These are phyloP conservation scores for Lithophane leautieri DNA, from an alignment of 2,888 invertebrate species.

Conservation along the genomic window DNA sequence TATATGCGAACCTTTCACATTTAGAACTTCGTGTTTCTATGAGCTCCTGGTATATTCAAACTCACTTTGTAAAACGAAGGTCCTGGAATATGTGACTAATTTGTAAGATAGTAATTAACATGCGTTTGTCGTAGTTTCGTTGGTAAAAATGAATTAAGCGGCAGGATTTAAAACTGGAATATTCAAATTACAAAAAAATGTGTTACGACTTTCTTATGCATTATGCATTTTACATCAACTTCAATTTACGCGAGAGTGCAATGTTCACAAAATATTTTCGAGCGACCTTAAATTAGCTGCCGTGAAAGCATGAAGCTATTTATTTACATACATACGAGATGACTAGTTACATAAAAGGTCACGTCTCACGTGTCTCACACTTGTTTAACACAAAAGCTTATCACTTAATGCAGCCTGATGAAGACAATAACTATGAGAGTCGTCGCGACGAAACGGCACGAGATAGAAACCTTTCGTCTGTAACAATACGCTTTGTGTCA, in stretches of 20 bases:
- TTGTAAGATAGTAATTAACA: constrained; percentile 11
- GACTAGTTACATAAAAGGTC: constrained; percentile 42
- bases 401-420: constrained; percentile 64
- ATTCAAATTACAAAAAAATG: neutral
- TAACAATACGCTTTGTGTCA: constrained; percentile 88
- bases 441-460: constrained; percentile 80
- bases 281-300: constrained; percentile 16
- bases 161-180: neutral
- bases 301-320: constrained; percentile 23
- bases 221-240: constrained; percentile 38
- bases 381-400: constrained; percentile 62
- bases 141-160: constrained; percentile 2
- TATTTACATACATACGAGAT: constrained; percentile 50
- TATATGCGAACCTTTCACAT: neutral
- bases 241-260: constrained; percentile 27
- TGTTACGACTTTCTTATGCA: neutral
- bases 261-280: constrained; percentile 31
- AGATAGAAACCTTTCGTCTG: constrained; percentile 81
- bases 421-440: constrained; percentile 81
- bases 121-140: neutral
- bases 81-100: constrained; percentile 9
- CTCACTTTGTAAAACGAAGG: neutral
- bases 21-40: constrained; percentile 21
- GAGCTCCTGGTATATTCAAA: constrained; percentile 13
- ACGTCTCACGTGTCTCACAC: constrained; percentile 46